Base-by-base conservation (phyloP, 2,888 invertebrate species). In the Nemotelus nigrinus region DNA sequence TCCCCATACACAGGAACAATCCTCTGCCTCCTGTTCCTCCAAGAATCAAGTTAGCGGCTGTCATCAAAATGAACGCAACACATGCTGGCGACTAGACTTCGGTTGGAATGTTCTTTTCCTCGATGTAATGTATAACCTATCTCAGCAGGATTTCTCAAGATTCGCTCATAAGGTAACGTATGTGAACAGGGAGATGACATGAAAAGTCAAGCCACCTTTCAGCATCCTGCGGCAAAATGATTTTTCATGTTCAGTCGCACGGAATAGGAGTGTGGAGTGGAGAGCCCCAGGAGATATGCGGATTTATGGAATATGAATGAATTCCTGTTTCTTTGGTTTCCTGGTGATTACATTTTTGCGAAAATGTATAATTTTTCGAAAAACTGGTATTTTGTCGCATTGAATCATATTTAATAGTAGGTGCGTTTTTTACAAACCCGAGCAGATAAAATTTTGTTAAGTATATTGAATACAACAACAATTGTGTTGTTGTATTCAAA, bases 191-290 rank as follows among this genome's bases (percentile, higher is more conserved):
- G 64, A 74, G 79, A 79, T 79, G 79, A 77, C 77, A 74, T 79
- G 79, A 77, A 68, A 79, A 79, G 79, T 63, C 74, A 77, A 74
- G 74, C 74, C 70, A 77, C 77, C 77, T 77, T 79, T 79, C 77
- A 79, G 63, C 79, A 74, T 77, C 77, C 79, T 77, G 74, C 77
- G 76, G 74, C 67, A 68, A 72, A 79, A 79, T 77, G 78, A 79
- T 79, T 79, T 79, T 79, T 79, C 77, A 79, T 79, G 77, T 79
- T 77, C 74, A 79, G 71, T 58, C 63, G 58, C 63, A 77, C 57
- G 74, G 74, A 79, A 74, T 72, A 48, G 67, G 7, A 63, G 50
- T 7, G 50, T 67, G 50, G 67, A 48, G 43, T 3, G 6, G 63
- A 53, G 10, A 8, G 45, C 53, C 53, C 10, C 53, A 53, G 7